phyloP scores from a whole-genome alignment of 2,797 vertebrate genomes.

The Gorsachius magnificus region DNA sequence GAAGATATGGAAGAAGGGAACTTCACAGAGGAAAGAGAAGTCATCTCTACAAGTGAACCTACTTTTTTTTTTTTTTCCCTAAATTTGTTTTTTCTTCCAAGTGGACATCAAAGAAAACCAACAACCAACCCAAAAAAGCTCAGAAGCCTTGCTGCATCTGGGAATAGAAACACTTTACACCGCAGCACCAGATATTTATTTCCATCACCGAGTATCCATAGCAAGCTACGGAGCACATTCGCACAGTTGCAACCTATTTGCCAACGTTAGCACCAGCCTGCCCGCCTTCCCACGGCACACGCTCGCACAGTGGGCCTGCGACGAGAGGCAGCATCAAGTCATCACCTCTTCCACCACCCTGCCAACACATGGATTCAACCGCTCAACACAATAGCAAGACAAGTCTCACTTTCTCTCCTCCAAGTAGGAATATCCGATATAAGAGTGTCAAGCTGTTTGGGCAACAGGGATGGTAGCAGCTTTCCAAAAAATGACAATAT shows the following conservation, averaged over 20 bases:
- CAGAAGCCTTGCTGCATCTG: background rate
- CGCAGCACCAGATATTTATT: background rate
- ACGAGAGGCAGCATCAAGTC: background rate
- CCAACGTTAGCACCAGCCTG: background rate
- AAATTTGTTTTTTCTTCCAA: background rate
- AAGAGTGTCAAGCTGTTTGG: background rate
- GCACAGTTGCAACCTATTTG: background rate
- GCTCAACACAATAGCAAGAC: background rate
- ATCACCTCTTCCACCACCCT: background rate
- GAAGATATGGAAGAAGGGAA: background rate
- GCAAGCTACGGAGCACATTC: background rate
- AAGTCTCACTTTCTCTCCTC: background rate
- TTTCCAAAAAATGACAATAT: background rate
- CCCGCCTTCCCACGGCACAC: background rate
- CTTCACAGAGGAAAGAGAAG: background rate
- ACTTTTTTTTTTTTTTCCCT: background rate
- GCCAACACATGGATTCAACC: background rate
- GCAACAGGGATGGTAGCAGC: background rate
- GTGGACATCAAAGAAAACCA: background rate
- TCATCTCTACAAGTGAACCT: background rate
- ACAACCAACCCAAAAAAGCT: background rate
- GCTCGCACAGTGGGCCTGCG: background rate
- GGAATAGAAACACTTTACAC: background rate
- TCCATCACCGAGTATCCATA: rapidly evolving
- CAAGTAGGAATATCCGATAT: background rate